phyloP scores from a whole-genome alignment of 2,113 vertebrate species.

The Xiphias gladius region DNA sequence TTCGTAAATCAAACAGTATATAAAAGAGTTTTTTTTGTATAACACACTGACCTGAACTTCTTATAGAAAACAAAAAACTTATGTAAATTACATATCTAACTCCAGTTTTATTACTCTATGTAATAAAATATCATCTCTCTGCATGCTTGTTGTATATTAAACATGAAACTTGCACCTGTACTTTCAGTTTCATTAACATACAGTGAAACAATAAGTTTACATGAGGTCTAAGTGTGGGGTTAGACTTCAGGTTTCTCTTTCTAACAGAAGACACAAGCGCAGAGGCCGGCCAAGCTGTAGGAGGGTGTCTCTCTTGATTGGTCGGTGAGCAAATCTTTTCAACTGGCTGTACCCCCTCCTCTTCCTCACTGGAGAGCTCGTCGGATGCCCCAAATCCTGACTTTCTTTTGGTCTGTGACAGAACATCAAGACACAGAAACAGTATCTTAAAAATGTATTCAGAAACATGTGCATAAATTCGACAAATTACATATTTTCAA shows the following conservation, averaged over 20 bases:
- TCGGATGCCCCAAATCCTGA: conserved; percentile 86
- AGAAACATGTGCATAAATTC: not conserved
- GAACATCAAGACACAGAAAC: not conserved
- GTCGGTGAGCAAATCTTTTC: conserved; percentile 42
- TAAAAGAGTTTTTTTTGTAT: not conserved
- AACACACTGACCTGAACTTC: not conserved
- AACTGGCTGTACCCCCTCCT: conserved; percentile 69
- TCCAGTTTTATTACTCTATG: not conserved
- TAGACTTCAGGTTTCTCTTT: conserved; percentile 74
- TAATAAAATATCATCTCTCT: not conserved
- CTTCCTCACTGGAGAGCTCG: conserved; percentile 95
- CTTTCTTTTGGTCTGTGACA: conserved; percentile 79
- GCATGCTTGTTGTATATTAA: not conserved
- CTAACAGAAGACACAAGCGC: conserved; percentile 79
- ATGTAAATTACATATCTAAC: not conserved
- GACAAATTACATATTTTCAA: not conserved
- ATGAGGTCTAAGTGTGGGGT: conserved; percentile 41
- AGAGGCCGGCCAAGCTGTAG: conserved; percentile 73
- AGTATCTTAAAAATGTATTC: not conserved
- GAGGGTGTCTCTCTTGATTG: conserved; percentile 63
- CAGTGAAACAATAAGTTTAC: conserved; percentile 11
- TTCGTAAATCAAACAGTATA: conserved; percentile 6
- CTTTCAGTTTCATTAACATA: not conserved
- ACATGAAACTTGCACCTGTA: not conserved
- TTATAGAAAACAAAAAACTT: not conserved